phyloP scores from a whole-genome alignment of 2,888 invertebrate species.

The Scaeva pyrastri region DNA sequence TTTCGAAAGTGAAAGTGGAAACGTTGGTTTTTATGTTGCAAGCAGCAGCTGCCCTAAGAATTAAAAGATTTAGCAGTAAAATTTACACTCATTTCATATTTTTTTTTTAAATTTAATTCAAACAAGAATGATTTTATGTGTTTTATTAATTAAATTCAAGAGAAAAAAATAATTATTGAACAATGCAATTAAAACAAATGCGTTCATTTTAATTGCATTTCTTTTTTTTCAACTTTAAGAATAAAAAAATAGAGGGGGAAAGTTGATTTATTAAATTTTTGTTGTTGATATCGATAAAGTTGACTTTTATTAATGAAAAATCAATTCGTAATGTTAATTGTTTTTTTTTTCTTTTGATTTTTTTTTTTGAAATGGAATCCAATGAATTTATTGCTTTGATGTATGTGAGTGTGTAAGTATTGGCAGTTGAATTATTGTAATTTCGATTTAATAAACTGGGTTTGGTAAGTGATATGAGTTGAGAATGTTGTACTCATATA shows the following conservation, averaged over 20 bases:
- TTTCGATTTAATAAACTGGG: conserved; percentile 29
- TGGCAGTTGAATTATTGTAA: conserved; percentile 24
- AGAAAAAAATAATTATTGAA: not conserved
- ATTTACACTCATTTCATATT: conserved; percentile 3
- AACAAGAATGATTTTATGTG: conserved; percentile 5
- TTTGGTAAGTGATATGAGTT: conserved; percentile 12
- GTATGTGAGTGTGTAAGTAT: not conserved
- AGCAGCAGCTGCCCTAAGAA: conserved; percentile 10
- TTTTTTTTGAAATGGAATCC: conserved; percentile 17
- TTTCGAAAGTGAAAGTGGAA: conserved; percentile 18
- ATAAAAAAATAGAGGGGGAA: not conserved
- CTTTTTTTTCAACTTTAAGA: not conserved
- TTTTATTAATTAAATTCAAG: not conserved
- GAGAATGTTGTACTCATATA: not conserved
- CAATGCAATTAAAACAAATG: conserved; percentile 9
- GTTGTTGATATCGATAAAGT: not conserved
- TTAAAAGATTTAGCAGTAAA: conserved; percentile 4
- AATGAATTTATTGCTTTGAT: conserved; percentile 21
- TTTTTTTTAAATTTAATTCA: not conserved
- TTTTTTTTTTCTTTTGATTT: conserved; percentile 33
- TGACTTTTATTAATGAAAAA: conserved; percentile 14
- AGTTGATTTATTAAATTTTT: not conserved
- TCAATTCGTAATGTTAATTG: conserved; percentile 40
- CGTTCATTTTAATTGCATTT: conserved; percentile 5
- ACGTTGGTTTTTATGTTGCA: not conserved